Evolutionary conservation across 2,797 vertebrate genomes (phyloP).

Genomic region (Gymnopithys bicolor): DNA sequence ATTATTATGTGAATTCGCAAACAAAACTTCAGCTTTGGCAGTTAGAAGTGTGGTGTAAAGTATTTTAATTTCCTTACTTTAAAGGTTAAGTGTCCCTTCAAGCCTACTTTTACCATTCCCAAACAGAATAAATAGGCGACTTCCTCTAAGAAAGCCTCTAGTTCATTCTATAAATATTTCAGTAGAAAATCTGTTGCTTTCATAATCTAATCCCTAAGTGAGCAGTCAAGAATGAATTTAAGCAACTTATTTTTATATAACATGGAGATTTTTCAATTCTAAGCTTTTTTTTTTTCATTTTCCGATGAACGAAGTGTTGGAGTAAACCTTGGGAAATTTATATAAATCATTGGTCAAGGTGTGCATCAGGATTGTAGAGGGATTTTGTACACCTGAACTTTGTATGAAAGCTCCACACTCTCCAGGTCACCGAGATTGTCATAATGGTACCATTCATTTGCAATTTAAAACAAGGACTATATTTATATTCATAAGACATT

Average conservation of each 20-base stretch:
- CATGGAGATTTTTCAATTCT: neutral
- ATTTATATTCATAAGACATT: neutral
- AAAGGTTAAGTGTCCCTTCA: slow-evolving; percentile 67
- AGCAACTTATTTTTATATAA: neutral
- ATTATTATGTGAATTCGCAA: slow-evolving; percentile 51
- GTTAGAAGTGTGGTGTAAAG: neutral
- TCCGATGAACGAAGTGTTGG: neutral
- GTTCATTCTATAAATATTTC: slow-evolving; percentile 48
- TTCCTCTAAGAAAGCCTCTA: slow-evolving; percentile 39
- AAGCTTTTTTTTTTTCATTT: neutral
- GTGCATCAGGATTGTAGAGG: neutral
- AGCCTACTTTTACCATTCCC: neutral
- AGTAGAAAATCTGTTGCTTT: slow-evolving; percentile 17
- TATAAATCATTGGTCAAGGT: neutral
- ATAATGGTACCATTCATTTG: neutral
- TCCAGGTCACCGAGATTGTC: neutral
- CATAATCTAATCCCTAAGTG: neutral
- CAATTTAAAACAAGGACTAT: neutral
- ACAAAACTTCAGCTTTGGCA: slow-evolving; percentile 25
- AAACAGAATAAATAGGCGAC: slow-evolving; percentile 4
- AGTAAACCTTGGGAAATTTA: neutral
- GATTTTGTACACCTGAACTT: neutral
- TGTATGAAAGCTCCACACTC: neutral
- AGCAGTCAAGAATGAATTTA: neutral
- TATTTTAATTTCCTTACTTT: slow-evolving; percentile 50